These are phyloP conservation scores for Cyanocitta stelleri DNA, from an alignment of 2,113 vertebrate genomes.

Conservation along the genomic window DNA sequence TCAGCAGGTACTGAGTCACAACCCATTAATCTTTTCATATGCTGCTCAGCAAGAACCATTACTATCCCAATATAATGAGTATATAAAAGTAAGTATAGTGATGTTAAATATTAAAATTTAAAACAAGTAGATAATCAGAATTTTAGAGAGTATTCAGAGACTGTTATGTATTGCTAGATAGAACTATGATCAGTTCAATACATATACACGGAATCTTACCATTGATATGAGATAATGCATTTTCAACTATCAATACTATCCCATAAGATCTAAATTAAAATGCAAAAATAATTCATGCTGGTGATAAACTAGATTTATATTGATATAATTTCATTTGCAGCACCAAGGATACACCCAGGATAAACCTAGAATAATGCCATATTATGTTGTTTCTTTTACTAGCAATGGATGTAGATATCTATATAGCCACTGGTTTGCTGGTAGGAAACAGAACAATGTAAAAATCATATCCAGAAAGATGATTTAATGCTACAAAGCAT, in stretches of 20 bases:
- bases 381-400: neutral
- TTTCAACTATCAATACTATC: neutral
- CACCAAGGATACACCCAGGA: neutral
- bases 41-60: conserved; percentile 9
- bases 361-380: neutral
- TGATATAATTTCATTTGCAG: neutral
- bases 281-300: neutral
- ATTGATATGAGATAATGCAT: neutral
- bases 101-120: conserved; percentile 24
- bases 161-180: neutral
- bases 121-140: neutral
- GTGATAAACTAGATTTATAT: neutral
- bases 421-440: neutral
- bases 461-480: neutral
- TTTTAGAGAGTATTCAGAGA: conserved; percentile 14
- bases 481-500: neutral
- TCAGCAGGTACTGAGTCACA: conserved; percentile 40
- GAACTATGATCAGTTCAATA: neutral
- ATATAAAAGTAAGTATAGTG: neutral
- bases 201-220: neutral
- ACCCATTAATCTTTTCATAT: conserved; percentile 43
- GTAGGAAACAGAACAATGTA: neutral
- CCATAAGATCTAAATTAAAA: neutral
- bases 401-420: neutral
- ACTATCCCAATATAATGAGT: conserved; percentile 23